Percentiles rank a stretch among this genome's conserved stretches.
Conservation (phyloP, 64 coral and sea anemone genomes). For the Catalaphyllia jardinei region DNA sequence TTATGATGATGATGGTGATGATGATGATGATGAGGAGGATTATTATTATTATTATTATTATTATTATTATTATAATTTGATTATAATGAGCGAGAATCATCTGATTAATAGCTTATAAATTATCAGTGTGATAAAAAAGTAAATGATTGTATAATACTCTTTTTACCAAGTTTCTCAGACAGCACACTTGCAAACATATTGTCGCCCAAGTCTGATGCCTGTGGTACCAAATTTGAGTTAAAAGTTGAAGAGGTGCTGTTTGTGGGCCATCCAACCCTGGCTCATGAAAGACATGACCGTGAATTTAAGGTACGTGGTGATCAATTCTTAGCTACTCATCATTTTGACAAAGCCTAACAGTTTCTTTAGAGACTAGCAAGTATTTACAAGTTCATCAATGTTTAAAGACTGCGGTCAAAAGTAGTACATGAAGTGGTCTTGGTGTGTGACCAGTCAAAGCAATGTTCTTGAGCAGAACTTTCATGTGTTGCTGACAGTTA, state of each 20-base stretch:
- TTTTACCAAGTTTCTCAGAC: slow-evolving; percentile 83
- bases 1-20: too few species aligned
- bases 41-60: too few species aligned
- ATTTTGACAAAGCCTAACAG: neutral
- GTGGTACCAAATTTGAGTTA: slow-evolving; percentile 93
- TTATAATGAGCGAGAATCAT: too few species aligned
- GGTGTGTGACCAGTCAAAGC: too few species aligned
- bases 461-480: too few species aligned
- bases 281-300: slow-evolving; percentile 46
- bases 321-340: neutral
- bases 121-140: too few species aligned
- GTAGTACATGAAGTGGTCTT: too few species aligned
- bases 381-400: neutral
- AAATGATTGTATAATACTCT: neutral
- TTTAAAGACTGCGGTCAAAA: neutral
- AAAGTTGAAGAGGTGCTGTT: slow-evolving; percentile 96
- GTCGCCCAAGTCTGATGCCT: slow-evolving; percentile 79
- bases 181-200: slow-evolving; percentile 96
- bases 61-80: too few species aligned
- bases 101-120: too few species aligned
- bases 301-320: slow-evolving; percentile 52
- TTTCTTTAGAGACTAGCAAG: too few species aligned
- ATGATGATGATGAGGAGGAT: too few species aligned
- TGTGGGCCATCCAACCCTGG: slow-evolving; percentile 88
- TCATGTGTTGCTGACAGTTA: too few species aligned